phyloP scores from a whole-genome alignment of 30 jellyfish, hydroid and myxozoan species.

The Chrysaora quinquecirrha region DNA sequence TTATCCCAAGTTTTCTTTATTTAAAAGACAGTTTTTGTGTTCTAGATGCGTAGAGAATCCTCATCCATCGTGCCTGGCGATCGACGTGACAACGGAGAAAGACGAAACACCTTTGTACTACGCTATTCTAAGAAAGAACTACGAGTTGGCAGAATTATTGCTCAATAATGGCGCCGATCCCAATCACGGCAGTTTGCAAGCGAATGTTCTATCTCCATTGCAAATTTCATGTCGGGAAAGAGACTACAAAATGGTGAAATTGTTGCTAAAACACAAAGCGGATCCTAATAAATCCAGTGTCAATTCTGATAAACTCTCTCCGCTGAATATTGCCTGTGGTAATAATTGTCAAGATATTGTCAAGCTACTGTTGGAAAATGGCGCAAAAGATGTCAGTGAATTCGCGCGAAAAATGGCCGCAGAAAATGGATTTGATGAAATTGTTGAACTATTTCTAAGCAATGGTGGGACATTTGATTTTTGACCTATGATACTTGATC shows the following conservation, averaged over 20 bases:
- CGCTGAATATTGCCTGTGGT: slow-evolving; percentile 66
- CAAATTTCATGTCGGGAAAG: slow-evolving; percentile 62
- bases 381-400: slow-evolving; percentile 70
- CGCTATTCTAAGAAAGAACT: slow-evolving; percentile 17
- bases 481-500: no score
- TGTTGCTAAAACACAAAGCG: slow-evolving; percentile 65
- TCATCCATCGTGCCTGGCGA: slow-evolving; percentile 49
- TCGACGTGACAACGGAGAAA: slow-evolving; percentile 33
- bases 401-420: slow-evolving; percentile 58
- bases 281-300: slow-evolving; percentile 29
- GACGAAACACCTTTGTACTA: slow-evolving; percentile 42
- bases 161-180: slow-evolving; percentile 69
- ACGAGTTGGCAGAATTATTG: slow-evolving; percentile 55
- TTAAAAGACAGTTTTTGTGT: no score
- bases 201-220: slow-evolving; percentile 50
- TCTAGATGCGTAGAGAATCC: slow-evolving; percentile 13
- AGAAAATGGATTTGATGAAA: slow-evolving; percentile 25
- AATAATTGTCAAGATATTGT: slow-evolving; percentile 32
- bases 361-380: slow-evolving; percentile 61
- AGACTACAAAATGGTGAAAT: slow-evolving; percentile 36
- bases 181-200: slow-evolving; percentile 35
- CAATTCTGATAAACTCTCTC: slow-evolving; percentile 45
- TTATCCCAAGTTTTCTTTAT: no score
- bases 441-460: slow-evolving; percentile 53
- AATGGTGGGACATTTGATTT: slow-evolving; percentile 44